Evolutionary conservation across 2,113 vertebrate species (phyloP).

Genomic region (Pristiophorus japonicus): DNA sequence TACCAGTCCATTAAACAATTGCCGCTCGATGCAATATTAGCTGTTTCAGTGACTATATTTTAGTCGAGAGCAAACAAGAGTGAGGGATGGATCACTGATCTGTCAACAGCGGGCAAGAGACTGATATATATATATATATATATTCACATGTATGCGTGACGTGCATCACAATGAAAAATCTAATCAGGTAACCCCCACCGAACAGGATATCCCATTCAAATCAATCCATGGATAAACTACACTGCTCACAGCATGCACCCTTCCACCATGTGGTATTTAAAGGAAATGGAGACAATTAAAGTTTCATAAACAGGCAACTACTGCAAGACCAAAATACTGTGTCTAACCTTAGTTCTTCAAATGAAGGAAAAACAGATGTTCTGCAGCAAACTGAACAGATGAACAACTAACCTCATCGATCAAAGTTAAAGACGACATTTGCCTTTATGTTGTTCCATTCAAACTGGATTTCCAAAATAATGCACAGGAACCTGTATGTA

Average conservation of each 20-base stretch:
- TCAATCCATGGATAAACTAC: background rate
- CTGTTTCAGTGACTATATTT: too few relatives aligned
- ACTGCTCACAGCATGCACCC: background rate
- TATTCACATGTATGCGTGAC: background rate
- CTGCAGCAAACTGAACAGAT: background rate
- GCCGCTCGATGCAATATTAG: background rate
- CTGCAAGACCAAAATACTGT: background rate
- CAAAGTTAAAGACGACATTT: background rate
- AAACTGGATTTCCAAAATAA: background rate
- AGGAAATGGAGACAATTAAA: background rate
- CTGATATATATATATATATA: too few relatives aligned
- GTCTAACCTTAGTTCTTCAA: background rate
- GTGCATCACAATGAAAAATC: background rate
- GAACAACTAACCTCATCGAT: background rate
- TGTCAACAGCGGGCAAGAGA: background rate
- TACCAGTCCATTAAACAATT: background rate
- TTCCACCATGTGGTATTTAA: background rate
- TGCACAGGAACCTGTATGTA: too few relatives aligned
- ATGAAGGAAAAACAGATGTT: background rate
- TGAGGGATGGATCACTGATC: background rate
- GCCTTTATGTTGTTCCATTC: background rate
- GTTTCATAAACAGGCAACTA: background rate
- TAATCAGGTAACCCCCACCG: background rate
- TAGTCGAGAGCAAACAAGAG: background rate
- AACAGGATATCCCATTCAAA: slow-evolving; percentile 33